phyloP scores from a whole-genome alignment of 2,113 vertebrate genomes.

The Chloropsis cyanopogon region DNA sequence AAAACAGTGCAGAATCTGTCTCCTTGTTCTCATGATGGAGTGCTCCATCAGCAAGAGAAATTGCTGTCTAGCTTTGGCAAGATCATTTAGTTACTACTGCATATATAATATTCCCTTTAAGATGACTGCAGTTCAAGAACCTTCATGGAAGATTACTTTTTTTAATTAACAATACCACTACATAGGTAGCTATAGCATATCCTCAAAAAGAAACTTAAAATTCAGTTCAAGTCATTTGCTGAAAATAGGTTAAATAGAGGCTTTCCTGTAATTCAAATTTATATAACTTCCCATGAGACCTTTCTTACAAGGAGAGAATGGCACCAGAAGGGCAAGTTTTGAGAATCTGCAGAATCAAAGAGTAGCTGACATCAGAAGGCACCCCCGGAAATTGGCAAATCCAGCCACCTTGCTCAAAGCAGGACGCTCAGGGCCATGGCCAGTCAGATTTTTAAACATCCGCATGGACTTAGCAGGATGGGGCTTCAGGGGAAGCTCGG shows the following conservation, averaged over 20 bases:
- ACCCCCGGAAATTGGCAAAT: neutral
- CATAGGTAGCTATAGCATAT: neutral
- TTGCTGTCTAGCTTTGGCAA: neutral
- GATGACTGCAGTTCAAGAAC: neutral
- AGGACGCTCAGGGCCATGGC: neutral
- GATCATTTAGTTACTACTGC: neutral
- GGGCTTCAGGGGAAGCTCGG: neutral
- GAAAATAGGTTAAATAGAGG: neutral
- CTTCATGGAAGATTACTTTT: neutral
- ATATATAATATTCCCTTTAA: neutral
- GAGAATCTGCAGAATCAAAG: neutral
- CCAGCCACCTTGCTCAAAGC: neutral
- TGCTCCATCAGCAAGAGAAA: conserved; percentile 3
- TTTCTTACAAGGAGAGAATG: neutral
- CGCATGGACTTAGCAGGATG: neutral
- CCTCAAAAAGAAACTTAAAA: neutral
- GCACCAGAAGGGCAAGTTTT: neutral
- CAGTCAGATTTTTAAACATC: neutral
- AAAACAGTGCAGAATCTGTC: neutral
- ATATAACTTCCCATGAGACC: neutral
- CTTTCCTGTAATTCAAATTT: neutral
- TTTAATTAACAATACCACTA: neutral
- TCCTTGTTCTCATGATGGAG: neutral
- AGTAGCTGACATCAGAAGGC: neutral
- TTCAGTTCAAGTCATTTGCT: neutral